Percentiles rank a stretch among this genome's conserved stretches.
Conservation (phyloP, 2,113 vertebrate genomes). For the Anhinga anhinga region DNA sequence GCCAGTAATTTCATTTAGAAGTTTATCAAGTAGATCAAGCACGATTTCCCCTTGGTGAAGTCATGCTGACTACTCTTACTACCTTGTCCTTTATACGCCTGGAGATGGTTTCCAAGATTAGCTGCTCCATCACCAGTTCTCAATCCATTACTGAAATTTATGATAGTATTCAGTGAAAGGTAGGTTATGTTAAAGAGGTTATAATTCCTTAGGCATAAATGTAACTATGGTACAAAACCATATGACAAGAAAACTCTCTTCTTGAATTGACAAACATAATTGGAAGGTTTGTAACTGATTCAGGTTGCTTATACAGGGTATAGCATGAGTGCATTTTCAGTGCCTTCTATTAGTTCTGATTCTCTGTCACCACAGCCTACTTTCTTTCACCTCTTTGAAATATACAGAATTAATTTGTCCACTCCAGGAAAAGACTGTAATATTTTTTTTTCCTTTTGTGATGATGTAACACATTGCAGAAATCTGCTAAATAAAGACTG, state of each 20-base stretch:
- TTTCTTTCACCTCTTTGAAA: background rate
- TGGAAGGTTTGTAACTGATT: background rate
- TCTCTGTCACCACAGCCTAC: background rate
- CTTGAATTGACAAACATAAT: background rate
- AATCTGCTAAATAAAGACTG: background rate
- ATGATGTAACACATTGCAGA: background rate
- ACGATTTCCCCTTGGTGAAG: background rate
- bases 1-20: background rate
- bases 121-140: background rate
- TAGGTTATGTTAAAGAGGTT: background rate
- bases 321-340: background rate
- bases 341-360: background rate
- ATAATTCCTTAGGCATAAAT: background rate
- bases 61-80: background rate
- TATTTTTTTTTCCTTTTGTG: background rate
- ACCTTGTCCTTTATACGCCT: background rate
- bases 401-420: background rate
- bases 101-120: background rate
- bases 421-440: background rate
- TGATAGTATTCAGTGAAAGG: background rate
- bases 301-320: background rate
- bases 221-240: background rate
- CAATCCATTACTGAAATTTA: background rate
- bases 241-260: background rate
- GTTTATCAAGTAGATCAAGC: background rate